Conservation (phyloP, 2,888 invertebrate species). For the Ophion obscuratus region DNA sequence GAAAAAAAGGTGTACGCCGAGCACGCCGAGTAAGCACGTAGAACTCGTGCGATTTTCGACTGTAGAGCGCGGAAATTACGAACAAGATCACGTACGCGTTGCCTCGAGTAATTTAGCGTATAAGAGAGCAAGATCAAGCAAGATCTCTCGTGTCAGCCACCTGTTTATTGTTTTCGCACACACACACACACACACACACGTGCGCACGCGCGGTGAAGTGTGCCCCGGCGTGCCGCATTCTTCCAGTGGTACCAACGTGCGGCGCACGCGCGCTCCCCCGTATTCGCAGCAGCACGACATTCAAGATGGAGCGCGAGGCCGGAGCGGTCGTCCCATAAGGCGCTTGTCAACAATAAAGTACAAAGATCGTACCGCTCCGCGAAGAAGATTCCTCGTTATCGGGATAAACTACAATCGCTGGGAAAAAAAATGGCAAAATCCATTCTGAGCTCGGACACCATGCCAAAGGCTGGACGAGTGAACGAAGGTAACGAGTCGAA, state of each 20-base stretch:
- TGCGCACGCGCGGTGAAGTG: constrained; percentile 2
- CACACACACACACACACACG: constrained; percentile 20
- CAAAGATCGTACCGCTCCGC: not conserved
- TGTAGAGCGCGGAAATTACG: too few species aligned
- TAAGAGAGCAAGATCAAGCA: constrained; percentile 9
- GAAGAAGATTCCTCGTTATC: constrained; percentile 1
- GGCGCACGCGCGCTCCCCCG: constrained; percentile 39
- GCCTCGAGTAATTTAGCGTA: constrained; percentile 1
- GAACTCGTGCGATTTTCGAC: too few species aligned
- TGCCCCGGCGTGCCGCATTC: constrained; percentile 35
- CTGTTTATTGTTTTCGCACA: constrained; percentile 27
- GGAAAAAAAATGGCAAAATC: constrained; percentile 80
- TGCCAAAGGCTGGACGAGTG: constrained; percentile 88
- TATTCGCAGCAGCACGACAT: constrained; percentile 49
- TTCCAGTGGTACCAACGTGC: constrained; percentile 57
- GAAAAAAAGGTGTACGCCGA: not conserved
- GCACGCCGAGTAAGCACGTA: not conserved
- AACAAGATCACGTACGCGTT: not conserved
- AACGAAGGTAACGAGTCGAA: constrained; percentile 86
- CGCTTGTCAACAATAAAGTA: constrained; percentile 74
- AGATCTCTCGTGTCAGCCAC: constrained; percentile 17
- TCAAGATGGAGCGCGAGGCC: constrained; percentile 79
- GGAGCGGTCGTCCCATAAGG: constrained; percentile 71
- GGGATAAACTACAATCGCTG: not conserved
- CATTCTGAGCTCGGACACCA: constrained; percentile 84